These are phyloP conservation scores for Polylopha cassiicola DNA, from an alignment of 2,888 invertebrate species.

Conservation along the genomic window DNA sequence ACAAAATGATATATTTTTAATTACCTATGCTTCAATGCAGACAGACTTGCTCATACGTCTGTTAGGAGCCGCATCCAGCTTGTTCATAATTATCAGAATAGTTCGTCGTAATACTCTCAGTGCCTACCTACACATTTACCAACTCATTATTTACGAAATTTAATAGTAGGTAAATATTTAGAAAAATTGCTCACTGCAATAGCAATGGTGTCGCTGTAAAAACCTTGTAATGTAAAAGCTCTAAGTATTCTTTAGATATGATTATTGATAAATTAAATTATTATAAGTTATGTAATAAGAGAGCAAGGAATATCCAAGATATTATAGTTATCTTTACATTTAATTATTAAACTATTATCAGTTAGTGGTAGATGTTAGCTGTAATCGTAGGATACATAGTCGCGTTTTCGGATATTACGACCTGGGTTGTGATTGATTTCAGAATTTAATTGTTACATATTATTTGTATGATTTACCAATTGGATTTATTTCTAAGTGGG, in stretches of 20 bases:
- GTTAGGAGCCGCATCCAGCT: too few relatives aligned
- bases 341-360: conserved; percentile 46
- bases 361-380: conserved; percentile 54
- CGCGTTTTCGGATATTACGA: conserved; percentile 53
- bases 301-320: conserved; percentile 73
- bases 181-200: conserved; percentile 59
- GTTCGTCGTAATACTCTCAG: too few relatives aligned
- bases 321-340: conserved; percentile 58
- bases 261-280: conserved; percentile 69
- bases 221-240: conserved; percentile 51
- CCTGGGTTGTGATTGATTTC: conserved; percentile 33
- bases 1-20: too few relatives aligned
- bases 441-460: conserved; percentile 13
- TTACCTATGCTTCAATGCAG: too few relatives aligned
- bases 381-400: conserved; percentile 40
- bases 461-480: conserved; percentile 4
- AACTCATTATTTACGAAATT: too few relatives aligned
- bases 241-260: conserved; percentile 73
- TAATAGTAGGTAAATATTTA: conserved; percentile 5
- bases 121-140: too few relatives aligned
- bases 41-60: too few relatives aligned
- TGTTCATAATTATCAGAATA: too few relatives aligned
- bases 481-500: conserved; percentile 6
- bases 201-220: conserved; percentile 49
- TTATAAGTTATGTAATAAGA: conserved; percentile 64